Conservation (phyloP, 92 coral and sea anemone species). For the Desmophyllum pertusum region DNA sequence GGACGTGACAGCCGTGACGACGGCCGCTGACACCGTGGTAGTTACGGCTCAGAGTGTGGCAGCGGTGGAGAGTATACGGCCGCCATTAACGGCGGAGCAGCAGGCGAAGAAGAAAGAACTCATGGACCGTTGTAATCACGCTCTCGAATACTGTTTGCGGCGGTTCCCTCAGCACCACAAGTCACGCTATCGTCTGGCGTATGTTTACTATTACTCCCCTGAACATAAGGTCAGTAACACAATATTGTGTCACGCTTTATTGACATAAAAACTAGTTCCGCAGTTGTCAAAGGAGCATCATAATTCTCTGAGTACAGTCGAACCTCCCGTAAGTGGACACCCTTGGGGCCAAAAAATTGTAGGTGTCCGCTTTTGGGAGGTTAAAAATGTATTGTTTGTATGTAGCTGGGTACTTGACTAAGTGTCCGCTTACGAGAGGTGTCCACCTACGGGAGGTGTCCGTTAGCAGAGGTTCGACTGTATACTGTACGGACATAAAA, state of each 20-base stretch:
- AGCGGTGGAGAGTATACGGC: not conserved
- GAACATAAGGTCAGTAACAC: constrained; percentile 85
- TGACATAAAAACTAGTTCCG: not conserved
- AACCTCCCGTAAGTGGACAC: no score
- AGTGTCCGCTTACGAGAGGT: no score
- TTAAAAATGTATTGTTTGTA: no score
- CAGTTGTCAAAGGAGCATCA: no score
- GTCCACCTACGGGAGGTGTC: no score
- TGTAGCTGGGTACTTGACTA: no score
- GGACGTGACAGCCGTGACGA: not conserved
- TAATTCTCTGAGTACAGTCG: no score
- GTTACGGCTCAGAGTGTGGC: not conserved
- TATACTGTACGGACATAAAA: no score
- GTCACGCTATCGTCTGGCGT: constrained; percentile 95
- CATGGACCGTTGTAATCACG: constrained; percentile 81
- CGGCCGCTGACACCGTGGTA: constrained; percentile 5
- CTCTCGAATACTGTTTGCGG: constrained; percentile 84
- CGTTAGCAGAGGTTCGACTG: no score
- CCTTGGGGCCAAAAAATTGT: no score
- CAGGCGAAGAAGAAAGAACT: constrained; percentile 65
- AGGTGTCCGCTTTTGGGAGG: no score
- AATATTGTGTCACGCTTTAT: not conserved
- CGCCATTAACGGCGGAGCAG: constrained; percentile 70
- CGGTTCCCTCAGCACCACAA: constrained; percentile 99
- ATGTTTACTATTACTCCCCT: constrained; percentile 71